phyloP scores from a whole-genome alignment of 2,113 vertebrate species.

The Lathamus discolor region DNA sequence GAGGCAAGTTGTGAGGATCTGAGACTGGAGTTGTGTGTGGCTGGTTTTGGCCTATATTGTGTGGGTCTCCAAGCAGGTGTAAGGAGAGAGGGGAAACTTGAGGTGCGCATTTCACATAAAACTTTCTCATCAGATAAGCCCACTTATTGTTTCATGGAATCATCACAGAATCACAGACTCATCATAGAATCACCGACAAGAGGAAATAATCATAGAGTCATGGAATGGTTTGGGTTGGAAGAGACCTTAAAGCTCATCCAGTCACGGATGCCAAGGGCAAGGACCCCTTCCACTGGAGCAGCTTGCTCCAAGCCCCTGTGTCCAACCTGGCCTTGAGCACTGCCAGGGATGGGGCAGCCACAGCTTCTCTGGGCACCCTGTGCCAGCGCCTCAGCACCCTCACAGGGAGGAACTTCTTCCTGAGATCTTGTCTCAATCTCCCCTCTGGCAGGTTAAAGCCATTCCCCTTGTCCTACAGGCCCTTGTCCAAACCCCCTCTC shows the following conservation, averaged over 20 bases:
- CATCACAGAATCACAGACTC: neutral
- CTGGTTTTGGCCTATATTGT: neutral
- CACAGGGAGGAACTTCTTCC: too few relatives aligned
- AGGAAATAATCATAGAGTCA: neutral
- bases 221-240: too few relatives aligned
- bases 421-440: too few relatives aligned
- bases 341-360: too few relatives aligned
- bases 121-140: neutral
- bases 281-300: too few relatives aligned
- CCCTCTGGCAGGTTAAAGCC: neutral
- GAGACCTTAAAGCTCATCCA: too few relatives aligned
- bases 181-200: neutral
- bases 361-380: too few relatives aligned
- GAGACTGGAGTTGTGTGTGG: accelerated
- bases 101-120: accelerated
- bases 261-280: too few relatives aligned
- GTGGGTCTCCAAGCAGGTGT: neutral
- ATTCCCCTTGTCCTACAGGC: neutral
- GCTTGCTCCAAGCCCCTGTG: too few relatives aligned
- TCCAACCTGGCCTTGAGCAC: too few relatives aligned
- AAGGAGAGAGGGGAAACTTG: neutral
- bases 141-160: neutral
- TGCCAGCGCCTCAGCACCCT: too few relatives aligned
- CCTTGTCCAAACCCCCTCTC: neutral
- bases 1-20: neutral